These are phyloP conservation scores for Tetraneura akinire DNA, from an alignment of 1,140 invertebrate species.

Conservation along the genomic window DNA sequence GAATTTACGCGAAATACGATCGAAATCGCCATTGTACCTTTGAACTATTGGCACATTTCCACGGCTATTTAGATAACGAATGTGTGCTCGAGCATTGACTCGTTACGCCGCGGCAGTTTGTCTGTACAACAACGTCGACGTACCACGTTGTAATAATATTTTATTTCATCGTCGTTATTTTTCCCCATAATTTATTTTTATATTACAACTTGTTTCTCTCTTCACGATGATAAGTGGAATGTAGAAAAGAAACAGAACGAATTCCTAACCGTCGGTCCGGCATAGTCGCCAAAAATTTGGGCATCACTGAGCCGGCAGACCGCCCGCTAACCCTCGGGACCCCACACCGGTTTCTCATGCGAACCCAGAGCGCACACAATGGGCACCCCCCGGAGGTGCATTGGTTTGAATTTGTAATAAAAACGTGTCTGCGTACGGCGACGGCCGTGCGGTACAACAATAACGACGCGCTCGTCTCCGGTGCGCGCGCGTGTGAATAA, in stretches of 20 bases:
- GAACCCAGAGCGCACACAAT: conserved; percentile 42
- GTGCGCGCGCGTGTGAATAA: conserved; percentile 4
- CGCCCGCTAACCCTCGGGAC: conserved; percentile 50
- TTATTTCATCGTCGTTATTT: background rate
- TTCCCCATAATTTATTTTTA: background rate
- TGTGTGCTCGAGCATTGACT: background rate
- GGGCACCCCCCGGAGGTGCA: conserved; percentile 46
- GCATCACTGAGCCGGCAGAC: conserved; percentile 44
- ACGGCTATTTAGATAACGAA: conserved; percentile 47
- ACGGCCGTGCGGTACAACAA: background rate
- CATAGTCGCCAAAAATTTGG: conserved; percentile 14
- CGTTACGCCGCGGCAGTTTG: background rate
- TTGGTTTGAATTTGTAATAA: conserved; percentile 50
- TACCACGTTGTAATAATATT: background rate
- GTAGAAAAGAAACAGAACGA: too few species aligned
- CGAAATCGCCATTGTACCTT: conserved; percentile 24
- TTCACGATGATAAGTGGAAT: too few species aligned
- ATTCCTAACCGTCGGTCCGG: background rate
- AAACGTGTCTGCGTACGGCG: conserved; percentile 14
- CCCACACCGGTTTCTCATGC: conserved; percentile 51
- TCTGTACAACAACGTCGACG: background rate
- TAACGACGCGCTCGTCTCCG: conserved; percentile 1
- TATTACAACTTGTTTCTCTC: background rate
- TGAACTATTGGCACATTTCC: conserved; percentile 46
- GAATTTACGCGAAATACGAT: conserved; percentile 24